phyloP scores from a whole-genome alignment of 2,113 vertebrate species.

The Apteryx owenii region DNA sequence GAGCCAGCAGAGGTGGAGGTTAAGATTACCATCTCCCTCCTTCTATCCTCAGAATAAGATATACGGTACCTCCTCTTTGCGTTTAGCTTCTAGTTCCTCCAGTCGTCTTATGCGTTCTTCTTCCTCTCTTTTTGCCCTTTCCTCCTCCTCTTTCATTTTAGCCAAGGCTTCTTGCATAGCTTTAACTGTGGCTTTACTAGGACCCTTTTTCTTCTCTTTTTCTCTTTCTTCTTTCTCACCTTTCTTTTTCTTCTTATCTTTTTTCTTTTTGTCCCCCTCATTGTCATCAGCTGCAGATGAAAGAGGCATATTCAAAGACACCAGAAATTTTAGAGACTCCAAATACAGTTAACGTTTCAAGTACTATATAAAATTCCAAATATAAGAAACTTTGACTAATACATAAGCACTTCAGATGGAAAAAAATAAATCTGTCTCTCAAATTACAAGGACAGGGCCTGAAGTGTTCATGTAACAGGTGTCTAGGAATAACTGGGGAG shows the following conservation, averaged over 20 bases:
- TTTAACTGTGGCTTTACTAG: conserved; percentile 95
- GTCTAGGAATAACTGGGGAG: neutral
- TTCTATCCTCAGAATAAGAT: neutral
- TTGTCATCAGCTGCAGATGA: conserved; percentile 78
- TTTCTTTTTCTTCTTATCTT: conserved; percentile 97
- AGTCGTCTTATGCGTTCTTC: conserved; percentile 86
- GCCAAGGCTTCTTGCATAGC: conserved; percentile 98
- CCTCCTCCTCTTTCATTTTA: conserved; percentile 96
- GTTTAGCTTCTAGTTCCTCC: conserved; percentile 91
- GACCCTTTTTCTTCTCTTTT: conserved; percentile 96
- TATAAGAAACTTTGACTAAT: neutral
- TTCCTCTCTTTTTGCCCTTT: conserved; percentile 89
- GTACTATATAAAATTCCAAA: neutral
- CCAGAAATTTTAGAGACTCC: neutral
- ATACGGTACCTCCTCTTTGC: conserved; percentile 88
- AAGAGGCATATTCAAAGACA: neutral
- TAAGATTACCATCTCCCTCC: neutral
- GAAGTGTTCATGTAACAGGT: neutral
- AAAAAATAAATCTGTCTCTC: neutral
- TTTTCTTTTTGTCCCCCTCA: conserved; percentile 94
- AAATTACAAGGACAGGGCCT: neutral
- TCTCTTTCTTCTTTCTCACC: conserved; percentile 85
- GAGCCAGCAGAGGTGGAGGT: neutral
- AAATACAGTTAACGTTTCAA: neutral
- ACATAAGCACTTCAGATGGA: neutral